Base-by-base conservation (phyloP, 2,888 invertebrate genomes). In the Chironomus tentans region DNA sequence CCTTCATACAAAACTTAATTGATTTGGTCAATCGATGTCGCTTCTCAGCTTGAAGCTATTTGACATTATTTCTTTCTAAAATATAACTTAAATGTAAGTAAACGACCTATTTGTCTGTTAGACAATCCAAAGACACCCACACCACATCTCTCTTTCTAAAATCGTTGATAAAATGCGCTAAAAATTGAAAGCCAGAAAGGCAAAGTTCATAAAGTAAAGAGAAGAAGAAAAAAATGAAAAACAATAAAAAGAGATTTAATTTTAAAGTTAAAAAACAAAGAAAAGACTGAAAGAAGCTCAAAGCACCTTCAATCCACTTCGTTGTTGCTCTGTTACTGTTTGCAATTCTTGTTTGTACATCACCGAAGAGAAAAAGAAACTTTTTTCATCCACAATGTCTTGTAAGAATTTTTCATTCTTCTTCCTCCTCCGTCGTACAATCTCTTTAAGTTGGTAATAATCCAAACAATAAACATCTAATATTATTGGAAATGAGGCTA, bases 391-490 rank as follows among this genome's bases (percentile, higher is more conserved):
- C n/a, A n/a, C 46, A 7, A 10, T 70, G 15, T 46, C 18, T 47
- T 15, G 38, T 38, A 38, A 38, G 38, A 38, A 38, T 38, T 38
- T 38, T 38, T 10, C 38, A 38, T 38, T 7, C 38, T 38, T 38
- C 38, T 38, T 38, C 38, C 10, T 38, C 38, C 10, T 56, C 15
- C 56, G 18, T 56, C 56, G 56, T 56, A 38, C 38, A 38, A 18
- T 13, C 24, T 68, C 28, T 21, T 71, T 24, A 71, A 71, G 56
- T 56, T 56, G 50, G n/a, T 71, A 38, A 56, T 71, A 71, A 71
- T 71, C 71, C 56, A 24, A 24, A 24, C 50, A 50, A 50, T 50
- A 71, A 71, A 71, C 71, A 71, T 50, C 38, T 15, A 68, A 68
- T 46, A 38, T 68, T 68, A 28, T 68, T 22, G 18, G 38, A 38